Conservation (phyloP, 2,888 invertebrate genomes). For the Oxystoma pomonae region DNA sequence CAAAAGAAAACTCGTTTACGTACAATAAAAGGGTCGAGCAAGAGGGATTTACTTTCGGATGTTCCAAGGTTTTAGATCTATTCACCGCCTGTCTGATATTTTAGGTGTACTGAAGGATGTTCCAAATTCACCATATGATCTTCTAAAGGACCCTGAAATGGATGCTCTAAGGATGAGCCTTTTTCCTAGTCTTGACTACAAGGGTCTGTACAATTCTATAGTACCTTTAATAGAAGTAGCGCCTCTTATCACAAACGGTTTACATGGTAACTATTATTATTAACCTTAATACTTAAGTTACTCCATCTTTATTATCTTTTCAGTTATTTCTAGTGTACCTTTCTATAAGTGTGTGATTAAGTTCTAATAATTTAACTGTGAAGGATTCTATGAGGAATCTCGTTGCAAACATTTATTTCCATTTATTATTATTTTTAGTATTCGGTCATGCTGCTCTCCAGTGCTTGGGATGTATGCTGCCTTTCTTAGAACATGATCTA, state of each 20-base stretch:
- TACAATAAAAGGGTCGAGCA: too few species aligned
- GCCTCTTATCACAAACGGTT: conserved; percentile 83
- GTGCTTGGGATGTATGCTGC: conserved; percentile 89
- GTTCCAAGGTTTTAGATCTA: too few species aligned
- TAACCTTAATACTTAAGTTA: too few species aligned
- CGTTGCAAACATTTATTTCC: too few species aligned
- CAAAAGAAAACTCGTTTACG: too few species aligned
- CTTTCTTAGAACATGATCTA: conserved; percentile 93
- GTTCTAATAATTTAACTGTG: too few species aligned
- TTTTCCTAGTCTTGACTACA: conserved; percentile 96
- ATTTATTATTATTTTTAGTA: too few species aligned
- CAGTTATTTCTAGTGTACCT: background rate
- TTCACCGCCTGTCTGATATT: too few species aligned
- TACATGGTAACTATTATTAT: conserved; percentile 60
- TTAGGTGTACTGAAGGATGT: conserved; percentile 95
- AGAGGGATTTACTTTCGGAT: too few species aligned
- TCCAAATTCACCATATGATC: conserved; percentile 85
- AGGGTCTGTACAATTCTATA: conserved; percentile 89
- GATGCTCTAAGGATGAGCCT: conserved; percentile 84
- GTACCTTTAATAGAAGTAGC: conserved; percentile 91
- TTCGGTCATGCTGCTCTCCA: conserved; percentile 92
- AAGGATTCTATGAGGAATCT: too few species aligned
- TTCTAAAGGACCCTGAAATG: conserved; percentile 82
- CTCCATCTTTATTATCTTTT: conserved; percentile 3
- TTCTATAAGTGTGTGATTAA: too few species aligned